Evolutionary conservation across 2,113 vertebrate species (phyloP), one percentile per base, ranked within the genome.

Genomic region (Motacilla alba): DNA sequence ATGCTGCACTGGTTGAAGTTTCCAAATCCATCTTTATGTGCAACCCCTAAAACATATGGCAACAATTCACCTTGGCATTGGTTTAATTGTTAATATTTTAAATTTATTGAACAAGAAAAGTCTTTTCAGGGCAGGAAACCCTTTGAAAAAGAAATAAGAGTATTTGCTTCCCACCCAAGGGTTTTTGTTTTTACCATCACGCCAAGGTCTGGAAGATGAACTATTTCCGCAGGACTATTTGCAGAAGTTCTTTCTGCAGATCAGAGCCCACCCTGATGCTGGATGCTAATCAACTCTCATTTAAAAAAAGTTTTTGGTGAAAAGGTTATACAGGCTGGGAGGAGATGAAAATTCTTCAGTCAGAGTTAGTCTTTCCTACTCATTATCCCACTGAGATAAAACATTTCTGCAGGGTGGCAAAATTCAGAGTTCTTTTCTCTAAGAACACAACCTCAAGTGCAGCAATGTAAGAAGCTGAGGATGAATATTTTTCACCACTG

Each of bases 51-150:
- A 86, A 95, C 88, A 96, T 63, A 75, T 60, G 90, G 79, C 85
- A 93, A 47, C 64, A 94, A 94, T 96, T 93, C 85, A 94, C 83
- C 83, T 92, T 96, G 68, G 41, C 79, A 60, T 89, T 81, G 44
- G 28, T 93, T 83, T 89, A 88, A 74, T 90, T 87, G 76, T 86
- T 95, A 89, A 73, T 92, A 56, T 82, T 95, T 92, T 64, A 64
- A 92, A 82, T 73, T 56, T 74, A 64, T 87, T 94, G 66, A 95
- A 91, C 35, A 64, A 78, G 77, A 90, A 84, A 82, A 78, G 47
- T 46, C 56, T 72, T 93, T 83, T 90, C 44, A 83, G 47, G 72
- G 43, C 70, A 95, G 66, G 50, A 86, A 85, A 75, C 22, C 58
- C 68, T 94, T 90, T 95, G 76, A 85, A 93, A 90, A 87, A 59